phyloP scores from a whole-genome alignment of 2,113 vertebrate genomes.

The Parus major region DNA sequence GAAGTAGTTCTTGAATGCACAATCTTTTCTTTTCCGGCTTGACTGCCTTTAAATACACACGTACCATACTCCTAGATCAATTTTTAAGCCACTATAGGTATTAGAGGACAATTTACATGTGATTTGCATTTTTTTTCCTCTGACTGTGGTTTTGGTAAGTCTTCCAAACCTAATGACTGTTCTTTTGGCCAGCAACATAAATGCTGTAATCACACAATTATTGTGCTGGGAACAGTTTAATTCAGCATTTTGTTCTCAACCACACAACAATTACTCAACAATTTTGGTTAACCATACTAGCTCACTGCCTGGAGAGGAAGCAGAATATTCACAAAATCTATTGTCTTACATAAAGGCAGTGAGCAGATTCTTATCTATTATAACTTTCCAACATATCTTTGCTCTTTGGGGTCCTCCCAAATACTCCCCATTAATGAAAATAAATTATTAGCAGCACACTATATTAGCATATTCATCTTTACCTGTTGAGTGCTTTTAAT shows the following conservation, averaged over 20 bases:
- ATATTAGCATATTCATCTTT: conserved; percentile 48
- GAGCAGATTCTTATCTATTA: conserved; percentile 49
- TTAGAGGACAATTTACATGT: conserved; percentile 79
- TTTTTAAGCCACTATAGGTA: conserved; percentile 75
- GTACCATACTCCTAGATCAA: conserved; percentile 45
- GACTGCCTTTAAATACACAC: conserved; percentile 63
- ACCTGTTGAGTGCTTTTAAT: conserved; percentile 59
- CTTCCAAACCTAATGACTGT: conserved; percentile 86
- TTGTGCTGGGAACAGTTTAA: conserved; percentile 88
- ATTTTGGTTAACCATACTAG: conserved; percentile 94
- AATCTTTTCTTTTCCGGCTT: conserved; percentile 47
- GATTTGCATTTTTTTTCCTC: conserved; percentile 77
- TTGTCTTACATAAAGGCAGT: conserved; percentile 80
- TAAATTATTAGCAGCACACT: conserved; percentile 10
- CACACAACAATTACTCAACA: conserved; percentile 95
- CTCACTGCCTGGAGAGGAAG: conserved; percentile 81
- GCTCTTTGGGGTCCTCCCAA: conserved; percentile 46
- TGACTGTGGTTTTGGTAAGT: conserved; percentile 82
- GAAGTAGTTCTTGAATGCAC: conserved; percentile 35
- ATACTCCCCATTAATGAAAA: conserved; percentile 33
- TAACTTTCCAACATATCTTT: conserved; percentile 48
- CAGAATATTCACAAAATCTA: conserved; percentile 82
- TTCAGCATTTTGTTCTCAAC: conserved; percentile 89
- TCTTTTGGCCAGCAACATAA: conserved; percentile 84
- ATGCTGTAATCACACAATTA: conserved; percentile 95